These are phyloP conservation scores for Drosophila kanekoi DNA, from an alignment of 2,888 invertebrate genomes.

Conservation along the genomic window DNA sequence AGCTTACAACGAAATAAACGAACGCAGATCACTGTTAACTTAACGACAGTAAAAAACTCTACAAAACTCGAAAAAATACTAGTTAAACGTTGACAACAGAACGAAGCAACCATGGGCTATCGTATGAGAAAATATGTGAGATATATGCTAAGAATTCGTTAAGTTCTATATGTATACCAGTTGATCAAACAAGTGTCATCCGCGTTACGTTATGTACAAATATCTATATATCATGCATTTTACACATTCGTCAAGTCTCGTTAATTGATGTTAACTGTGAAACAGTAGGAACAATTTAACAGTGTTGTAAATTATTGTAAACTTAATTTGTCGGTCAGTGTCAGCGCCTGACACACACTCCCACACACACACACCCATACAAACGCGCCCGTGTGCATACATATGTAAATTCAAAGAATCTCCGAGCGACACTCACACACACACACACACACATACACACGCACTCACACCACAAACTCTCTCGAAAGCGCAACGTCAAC, in stretches of 20 bases:
- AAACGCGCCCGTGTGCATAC: background rate
- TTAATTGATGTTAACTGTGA: constrained; percentile 44
- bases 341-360: constrained; percentile 26
- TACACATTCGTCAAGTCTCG: constrained; percentile 46
- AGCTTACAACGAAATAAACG: background rate
- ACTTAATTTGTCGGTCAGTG: constrained; percentile 68
- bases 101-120: constrained; percentile 55
- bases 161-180: constrained; percentile 24
- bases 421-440: constrained; percentile 2
- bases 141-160: constrained; percentile 48
- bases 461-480: constrained; percentile 1
- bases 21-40: background rate
- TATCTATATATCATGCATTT: constrained; percentile 12
- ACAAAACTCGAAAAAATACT: constrained; percentile 10
- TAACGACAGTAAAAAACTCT: constrained; percentile 9
- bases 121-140: constrained; percentile 72
- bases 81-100: constrained; percentile 27
- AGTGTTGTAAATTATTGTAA: constrained; percentile 49
- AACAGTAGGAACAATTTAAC: constrained; percentile 6
- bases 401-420: background rate
- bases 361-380: background rate
- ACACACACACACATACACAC: constrained; percentile 14
- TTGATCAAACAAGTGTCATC: constrained; percentile 45
- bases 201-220: background rate
- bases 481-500: constrained; percentile 43